Conservation (phyloP, 2,113 vertebrate genomes). For the Pipa parva region DNA sequence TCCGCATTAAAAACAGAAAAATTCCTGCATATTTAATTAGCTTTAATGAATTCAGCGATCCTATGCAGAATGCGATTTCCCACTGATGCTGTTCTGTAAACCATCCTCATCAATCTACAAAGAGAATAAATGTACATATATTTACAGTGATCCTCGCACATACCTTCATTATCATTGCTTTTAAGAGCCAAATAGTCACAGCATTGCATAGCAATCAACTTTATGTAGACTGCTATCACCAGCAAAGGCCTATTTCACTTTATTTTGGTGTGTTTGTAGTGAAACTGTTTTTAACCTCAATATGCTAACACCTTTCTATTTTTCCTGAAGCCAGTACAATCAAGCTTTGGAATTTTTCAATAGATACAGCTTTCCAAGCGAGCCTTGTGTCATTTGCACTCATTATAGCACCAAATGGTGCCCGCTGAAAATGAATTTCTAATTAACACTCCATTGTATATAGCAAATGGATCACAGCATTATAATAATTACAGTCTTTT, state of each 20-base stretch:
- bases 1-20: not conserved
- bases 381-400: too few species aligned
- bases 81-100: not conserved
- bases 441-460: too few species aligned
- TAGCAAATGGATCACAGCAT: too few species aligned
- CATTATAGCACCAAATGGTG: too few species aligned
- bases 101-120: conserved; percentile 6
- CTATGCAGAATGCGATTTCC: not conserved
- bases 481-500: too few species aligned
- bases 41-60: not conserved
- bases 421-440: too few species aligned
- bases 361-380: too few species aligned
- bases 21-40: not conserved
- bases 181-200: not conserved
- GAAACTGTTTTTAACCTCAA: not conserved
- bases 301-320: too few species aligned
- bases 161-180: not conserved
- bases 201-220: not conserved
- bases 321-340: too few species aligned
- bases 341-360: too few species aligned
- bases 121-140: not conserved
- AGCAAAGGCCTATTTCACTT: not conserved
- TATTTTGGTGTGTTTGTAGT: not conserved
- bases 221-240: not conserved
- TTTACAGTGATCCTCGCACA: not conserved